phyloP scores from a whole-genome alignment of 2,113 vertebrate genomes.

The Python bivittatus region DNA sequence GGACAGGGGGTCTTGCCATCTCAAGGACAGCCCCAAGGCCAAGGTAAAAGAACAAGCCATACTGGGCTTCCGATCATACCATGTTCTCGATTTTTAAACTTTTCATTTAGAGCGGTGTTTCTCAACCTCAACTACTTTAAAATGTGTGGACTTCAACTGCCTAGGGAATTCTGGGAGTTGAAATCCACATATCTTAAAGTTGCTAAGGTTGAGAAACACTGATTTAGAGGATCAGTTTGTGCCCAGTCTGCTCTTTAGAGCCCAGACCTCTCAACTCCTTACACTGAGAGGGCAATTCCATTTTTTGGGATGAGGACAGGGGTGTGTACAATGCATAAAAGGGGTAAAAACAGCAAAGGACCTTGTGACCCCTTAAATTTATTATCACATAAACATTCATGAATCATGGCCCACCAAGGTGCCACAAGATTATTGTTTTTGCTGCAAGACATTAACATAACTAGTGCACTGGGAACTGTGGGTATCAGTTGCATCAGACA shows the following conservation, averaged over 20 bases:
- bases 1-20: conserved; percentile 84
- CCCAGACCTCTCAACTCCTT: not conserved
- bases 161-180: not conserved
- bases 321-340: not conserved
- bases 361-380: not conserved
- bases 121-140: not conserved
- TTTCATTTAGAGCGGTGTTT: not conserved
- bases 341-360: not conserved
- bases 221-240: not conserved
- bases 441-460: not conserved
- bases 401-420: not conserved
- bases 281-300: not conserved
- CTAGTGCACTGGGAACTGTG: not conserved
- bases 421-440: not conserved
- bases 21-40: conserved; percentile 83
- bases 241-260: not conserved
- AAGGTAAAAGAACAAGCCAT: conserved; percentile 71
- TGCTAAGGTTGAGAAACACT: not conserved
- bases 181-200: not conserved
- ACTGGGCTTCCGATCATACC: conserved; percentile 5
- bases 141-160: not conserved
- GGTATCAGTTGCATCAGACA: not conserved
- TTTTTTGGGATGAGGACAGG: not conserved
- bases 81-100: not conserved
- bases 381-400: not conserved